Evolutionary conservation across 92 coral and sea anemone species (phyloP), one percentile per base, ranked within the genome.

Genomic region (Diadumene lineata): DNA sequence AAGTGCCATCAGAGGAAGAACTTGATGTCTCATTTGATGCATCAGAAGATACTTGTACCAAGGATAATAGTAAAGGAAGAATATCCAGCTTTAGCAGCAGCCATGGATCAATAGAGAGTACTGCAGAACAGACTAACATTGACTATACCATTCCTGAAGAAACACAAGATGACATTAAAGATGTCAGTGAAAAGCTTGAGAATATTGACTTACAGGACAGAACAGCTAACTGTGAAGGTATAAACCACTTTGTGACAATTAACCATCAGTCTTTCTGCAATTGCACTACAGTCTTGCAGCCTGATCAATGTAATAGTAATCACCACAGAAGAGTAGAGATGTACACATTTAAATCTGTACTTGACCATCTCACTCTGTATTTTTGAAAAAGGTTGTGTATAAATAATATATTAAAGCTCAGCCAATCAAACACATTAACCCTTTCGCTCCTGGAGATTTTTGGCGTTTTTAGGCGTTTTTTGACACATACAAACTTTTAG

Each of bases 81-180:
- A 71, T 84, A 11, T 86, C 89, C 11, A 88, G 87, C 34, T 83
- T 85, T 31, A 72, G 90, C n/a, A 90, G 92, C 58, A 88, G 88
- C 27, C 88, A 87, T 67, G 90, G 96, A 0, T 87, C 92, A 10
- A 66, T 61, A 17, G 89, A 88, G 31, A 67, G 64, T 18, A 69
- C 70, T 23, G 56, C 23, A 15, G 82, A 77, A 19, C 67, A 66
- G 16, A 30, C 44, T n/a, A 11, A 25, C 21, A 74, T 29, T 18
- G 31, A 19, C 43, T 15, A 57, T 21, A 44, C 60, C 18, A 69
- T 66, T 11, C 65, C 81, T 8, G 82, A 31, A 34, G 81, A 78
- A 44, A 33, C 68, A 66, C 84, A 80, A 28, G 80, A 34, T 3
- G 63, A 65, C 23, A 66, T 73, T 22, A 64, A 53, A 66, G 77